These are phyloP conservation scores for Ammodytes dubius DNA, from an alignment of 2,113 vertebrate genomes.

Conservation along the genomic window DNA sequence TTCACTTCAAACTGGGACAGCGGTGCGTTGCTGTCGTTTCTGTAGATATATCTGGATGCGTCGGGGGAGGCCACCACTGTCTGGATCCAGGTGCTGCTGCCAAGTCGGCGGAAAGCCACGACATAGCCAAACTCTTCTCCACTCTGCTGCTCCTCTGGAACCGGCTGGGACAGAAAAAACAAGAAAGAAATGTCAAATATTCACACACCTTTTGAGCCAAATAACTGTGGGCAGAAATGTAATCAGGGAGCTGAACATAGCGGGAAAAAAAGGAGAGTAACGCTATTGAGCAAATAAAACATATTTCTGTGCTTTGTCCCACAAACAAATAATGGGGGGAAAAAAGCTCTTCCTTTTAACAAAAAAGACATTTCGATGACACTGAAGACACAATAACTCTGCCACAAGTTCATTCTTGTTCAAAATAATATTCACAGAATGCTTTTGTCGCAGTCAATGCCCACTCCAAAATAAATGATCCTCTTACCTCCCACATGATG, in stretches of 20 bases:
- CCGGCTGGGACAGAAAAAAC: conserved; percentile 81
- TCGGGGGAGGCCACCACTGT: conserved; percentile 87
- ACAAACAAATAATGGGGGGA: conserved; percentile 35
- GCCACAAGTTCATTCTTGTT: conserved; percentile 55
- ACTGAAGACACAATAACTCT: conserved; percentile 50
- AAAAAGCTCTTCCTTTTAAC: conserved; percentile 74
- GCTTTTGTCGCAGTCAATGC: conserved; percentile 38
- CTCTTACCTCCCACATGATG: conserved; percentile 92
- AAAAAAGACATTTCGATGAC: conserved; percentile 66
- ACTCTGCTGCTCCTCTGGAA: conserved; percentile 91
- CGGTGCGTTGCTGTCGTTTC: conserved; percentile 87
- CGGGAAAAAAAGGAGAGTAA: conserved; percentile 11
- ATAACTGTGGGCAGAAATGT: conserved; percentile 40
- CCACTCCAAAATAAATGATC: conserved; percentile 52
- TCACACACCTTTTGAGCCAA: conserved; percentile 28
- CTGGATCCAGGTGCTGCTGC: conserved; percentile 88
- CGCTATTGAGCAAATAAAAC: conserved; percentile 7
- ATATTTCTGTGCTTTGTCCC: conserved; percentile 14
- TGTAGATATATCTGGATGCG: conserved; percentile 87
- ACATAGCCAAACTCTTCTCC: conserved; percentile 92
- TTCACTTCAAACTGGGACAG: conserved; percentile 91
- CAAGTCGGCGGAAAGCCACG: conserved; percentile 87
- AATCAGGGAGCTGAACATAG: conserved; percentile 9
- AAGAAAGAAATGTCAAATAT: neutral
- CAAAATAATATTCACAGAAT: conserved; percentile 37